Evolutionary conservation across 2,113 vertebrate genomes (phyloP), one percentile per base, ranked within the genome.

Genomic region (Ictalurus punctatus): DNA sequence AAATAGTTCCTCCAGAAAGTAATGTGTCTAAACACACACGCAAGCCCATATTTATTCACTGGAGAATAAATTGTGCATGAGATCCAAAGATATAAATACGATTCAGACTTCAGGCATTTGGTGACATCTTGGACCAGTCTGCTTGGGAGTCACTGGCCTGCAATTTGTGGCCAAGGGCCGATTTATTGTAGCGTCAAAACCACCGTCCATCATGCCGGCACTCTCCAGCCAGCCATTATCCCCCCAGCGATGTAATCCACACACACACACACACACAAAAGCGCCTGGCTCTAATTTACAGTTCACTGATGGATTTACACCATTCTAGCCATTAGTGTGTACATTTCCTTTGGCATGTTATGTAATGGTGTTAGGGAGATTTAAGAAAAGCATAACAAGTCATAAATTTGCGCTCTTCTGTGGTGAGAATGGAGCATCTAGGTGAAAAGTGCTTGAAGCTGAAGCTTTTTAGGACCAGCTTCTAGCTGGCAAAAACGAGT

Each of bases 321-420:
- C 87, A 90, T 92, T 91, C 90, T 93, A 91, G 90, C 93, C 93
- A 90, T 87, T 91, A 94, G 89, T 88, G 83, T 87, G 63, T 90
- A 94, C 94, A 91, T 92, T 94, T 90, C 92, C 93, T 85, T 93
- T 90, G 94, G 95, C 92, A 90, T 90, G 93, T 94, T 93, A 91
- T 82, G 80, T 84, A 91, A 93, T 94, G 94, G 95, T 95, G 94
- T 96, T 93, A 92, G 91, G 89, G 89, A 92, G 95, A 93, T 91
- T 94, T 95, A 94, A 91, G 91, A 92, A 95, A 95, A 95, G 90
- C 90, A 93, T 88, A 94, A 92, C 93, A 95, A 95, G 92, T 92
- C 94, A 92, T 94, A 96, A 95, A 95, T 95, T 93, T 93, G 63
- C 69, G 37, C 80, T 89, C 84, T 82, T 92, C 89, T 71, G 44